Evolutionary conservation across 2,113 vertebrate species (phyloP), one percentile per base, ranked within the genome.

Genomic region (Syngnathus floridae): DNA sequence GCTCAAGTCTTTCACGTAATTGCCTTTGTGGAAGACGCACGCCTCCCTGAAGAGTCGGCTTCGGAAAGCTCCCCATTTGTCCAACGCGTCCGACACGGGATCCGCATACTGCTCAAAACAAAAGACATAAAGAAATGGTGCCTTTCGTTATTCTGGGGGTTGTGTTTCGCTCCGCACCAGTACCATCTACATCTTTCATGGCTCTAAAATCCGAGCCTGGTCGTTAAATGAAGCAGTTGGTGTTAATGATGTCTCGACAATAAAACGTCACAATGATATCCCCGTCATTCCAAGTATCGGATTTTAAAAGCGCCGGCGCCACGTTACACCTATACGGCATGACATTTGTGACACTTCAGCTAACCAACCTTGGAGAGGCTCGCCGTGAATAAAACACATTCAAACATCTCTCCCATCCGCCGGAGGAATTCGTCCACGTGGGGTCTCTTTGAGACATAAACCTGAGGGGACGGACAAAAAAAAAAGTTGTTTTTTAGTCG

Each of bases 1-100:
- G 85, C 96, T 98, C 83, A 99, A 90, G 74, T 99, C 97, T 85
- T 99, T 99, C 3, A 99, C 95, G 0, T 99, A 99, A 85, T 97
- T 98, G 54, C 97, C 97, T 0, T 91, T 93, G 77, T 99, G 96
- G 87, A 98, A 98, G 69, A 98, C 97, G 0, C 97, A 99, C 0
- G 97, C 95, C 73, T 99, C 97, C 11, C 97, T 91, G 81, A 98
- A 99, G 21, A 99, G 94, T 0, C 97, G 93, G 12, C 92, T 91
- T 1, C 91, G 90, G 79, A 99, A 99, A 22, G 94, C 93, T 0
- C 95, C 95, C 90, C 94, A 95, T 71, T 95, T 95, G 84, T 98
- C 97, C 92, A 99, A 77, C 73, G 98, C 88, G 75, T 98, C 96
- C 0, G 95, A 95, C 43, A 98, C 96, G 0, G 96, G 97, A 75